Evolutionary conservation across 2,113 vertebrate genomes (phyloP).

Genomic region (Cyprinodon tularosa): DNA sequence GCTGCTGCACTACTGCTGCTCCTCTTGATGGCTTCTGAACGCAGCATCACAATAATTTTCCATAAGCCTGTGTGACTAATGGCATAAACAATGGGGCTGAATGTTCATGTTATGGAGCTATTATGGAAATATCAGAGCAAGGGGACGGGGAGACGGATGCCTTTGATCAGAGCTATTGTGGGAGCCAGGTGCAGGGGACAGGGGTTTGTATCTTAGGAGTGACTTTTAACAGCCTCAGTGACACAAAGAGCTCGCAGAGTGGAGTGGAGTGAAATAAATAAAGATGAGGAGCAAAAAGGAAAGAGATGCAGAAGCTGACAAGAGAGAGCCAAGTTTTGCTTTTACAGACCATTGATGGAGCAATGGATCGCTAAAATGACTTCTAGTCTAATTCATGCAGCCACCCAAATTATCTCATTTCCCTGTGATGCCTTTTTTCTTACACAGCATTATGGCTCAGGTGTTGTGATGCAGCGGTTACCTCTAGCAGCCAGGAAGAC

Average conservation of each 20-base stretch:
- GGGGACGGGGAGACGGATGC: conserved; percentile 60
- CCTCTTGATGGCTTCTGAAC: conserved; percentile 66
- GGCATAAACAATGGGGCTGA: conserved; percentile 63
- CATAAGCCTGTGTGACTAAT: conserved; percentile 71
- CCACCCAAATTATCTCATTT: conserved; percentile 51
- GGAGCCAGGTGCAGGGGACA: conserved; percentile 45
- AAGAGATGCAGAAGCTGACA: not conserved
- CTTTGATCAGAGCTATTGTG: conserved; percentile 63
- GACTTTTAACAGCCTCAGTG: conserved; percentile 37
- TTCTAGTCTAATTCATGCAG: conserved; percentile 47
- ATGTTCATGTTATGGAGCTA: conserved; percentile 70
- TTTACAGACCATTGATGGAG: conserved; percentile 44
- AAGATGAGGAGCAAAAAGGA: not conserved
- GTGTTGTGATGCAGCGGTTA: conserved; percentile 60
- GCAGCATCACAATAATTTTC: conserved; percentile 59
- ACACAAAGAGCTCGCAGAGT: not conserved
- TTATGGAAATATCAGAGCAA: conserved; percentile 61
- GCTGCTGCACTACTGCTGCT: conserved; percentile 35
- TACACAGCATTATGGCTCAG: conserved; percentile 19
- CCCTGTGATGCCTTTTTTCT: conserved; percentile 24
- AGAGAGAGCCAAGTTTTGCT: conserved; percentile 31
- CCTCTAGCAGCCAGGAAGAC: conserved; percentile 50
- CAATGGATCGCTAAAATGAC: conserved; percentile 48
- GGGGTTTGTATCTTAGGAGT: conserved; percentile 33
- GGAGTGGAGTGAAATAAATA: conserved; percentile 4